Conservation (phyloP, 2,888 invertebrate genomes). For the Pardosa pseudoannulata region DNA sequence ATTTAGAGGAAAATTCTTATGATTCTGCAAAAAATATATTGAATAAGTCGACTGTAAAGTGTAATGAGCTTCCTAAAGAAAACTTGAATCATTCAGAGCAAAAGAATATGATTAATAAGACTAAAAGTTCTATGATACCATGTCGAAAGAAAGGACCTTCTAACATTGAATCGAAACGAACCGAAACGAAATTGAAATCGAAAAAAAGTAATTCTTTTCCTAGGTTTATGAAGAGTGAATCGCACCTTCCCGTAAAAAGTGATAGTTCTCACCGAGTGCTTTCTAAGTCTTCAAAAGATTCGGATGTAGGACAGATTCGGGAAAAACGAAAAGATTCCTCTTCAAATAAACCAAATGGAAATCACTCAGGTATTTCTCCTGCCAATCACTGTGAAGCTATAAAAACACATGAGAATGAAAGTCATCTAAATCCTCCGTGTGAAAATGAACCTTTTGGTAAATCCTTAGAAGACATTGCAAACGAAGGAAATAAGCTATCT, state of each 20-base stretch:
- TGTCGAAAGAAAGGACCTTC: neutral
- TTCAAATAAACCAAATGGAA: neutral
- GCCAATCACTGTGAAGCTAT: no score
- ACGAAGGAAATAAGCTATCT: neutral
- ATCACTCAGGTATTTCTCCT: neutral
- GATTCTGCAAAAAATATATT: no score
- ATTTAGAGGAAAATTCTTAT: no score
- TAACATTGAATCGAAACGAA: neutral
- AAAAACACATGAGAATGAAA: no score
- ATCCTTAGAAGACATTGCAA: neutral
- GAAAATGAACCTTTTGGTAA: no score
- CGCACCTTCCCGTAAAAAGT: neutral
- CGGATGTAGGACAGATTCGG: neutral
- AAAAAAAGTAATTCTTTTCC: neutral
- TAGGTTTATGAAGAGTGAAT: neutral
- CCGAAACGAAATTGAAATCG: neutral
- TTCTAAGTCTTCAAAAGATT: neutral
- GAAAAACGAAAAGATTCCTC: neutral
- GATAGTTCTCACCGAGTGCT: neutral
- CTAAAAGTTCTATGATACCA: slow-evolving; percentile 12
- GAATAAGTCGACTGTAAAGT: neutral
- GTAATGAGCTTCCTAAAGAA: neutral
- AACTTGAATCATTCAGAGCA: neutral
- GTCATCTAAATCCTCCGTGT: no score
- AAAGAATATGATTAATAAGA: neutral